Conservation (phyloP, 1,140 invertebrate genomes). For the Pantala flavescens region DNA sequence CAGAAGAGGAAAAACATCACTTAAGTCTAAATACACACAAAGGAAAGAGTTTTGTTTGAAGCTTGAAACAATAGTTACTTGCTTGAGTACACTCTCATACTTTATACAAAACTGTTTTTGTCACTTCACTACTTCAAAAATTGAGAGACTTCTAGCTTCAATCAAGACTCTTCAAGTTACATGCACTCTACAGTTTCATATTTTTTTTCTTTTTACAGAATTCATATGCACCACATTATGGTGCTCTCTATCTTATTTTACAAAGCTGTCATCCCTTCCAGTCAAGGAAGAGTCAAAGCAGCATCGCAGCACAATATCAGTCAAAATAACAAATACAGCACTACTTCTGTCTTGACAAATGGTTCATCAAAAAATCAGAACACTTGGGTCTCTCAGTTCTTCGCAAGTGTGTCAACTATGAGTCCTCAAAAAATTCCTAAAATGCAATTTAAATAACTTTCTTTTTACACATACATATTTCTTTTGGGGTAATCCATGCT, state of each 20-base stretch:
- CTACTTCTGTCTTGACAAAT: neutral
- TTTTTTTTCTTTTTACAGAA: conserved; percentile 8
- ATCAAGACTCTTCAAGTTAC: conserved; percentile 2
- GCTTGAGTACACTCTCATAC: neutral
- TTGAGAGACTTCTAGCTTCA: neutral
- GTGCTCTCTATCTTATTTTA: neutral
- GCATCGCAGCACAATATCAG: conserved; percentile 8
- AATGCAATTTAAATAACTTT: conserved; percentile 11
- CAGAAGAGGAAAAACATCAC: neutral
- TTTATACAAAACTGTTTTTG: no score
- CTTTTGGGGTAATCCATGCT: conserved; percentile 2
- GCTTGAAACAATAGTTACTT: neutral
- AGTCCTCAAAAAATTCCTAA: conserved; percentile 3
- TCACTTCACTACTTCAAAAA: neutral
- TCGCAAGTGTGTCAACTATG: neutral
- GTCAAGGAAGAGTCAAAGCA: neutral
- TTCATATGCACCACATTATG: neutral
- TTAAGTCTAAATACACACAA: neutral
- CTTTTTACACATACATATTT: neutral
- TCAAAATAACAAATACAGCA: neutral
- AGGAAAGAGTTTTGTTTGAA: conserved; percentile 7
- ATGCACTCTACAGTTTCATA: neutral
- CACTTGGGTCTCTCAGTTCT: conserved; percentile 3
- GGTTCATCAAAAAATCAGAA: conserved; percentile 3
- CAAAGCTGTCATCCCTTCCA: neutral